phyloP scores from a whole-genome alignment of 2,797 vertebrate genomes.

The Sarcoramphus papa region DNA sequence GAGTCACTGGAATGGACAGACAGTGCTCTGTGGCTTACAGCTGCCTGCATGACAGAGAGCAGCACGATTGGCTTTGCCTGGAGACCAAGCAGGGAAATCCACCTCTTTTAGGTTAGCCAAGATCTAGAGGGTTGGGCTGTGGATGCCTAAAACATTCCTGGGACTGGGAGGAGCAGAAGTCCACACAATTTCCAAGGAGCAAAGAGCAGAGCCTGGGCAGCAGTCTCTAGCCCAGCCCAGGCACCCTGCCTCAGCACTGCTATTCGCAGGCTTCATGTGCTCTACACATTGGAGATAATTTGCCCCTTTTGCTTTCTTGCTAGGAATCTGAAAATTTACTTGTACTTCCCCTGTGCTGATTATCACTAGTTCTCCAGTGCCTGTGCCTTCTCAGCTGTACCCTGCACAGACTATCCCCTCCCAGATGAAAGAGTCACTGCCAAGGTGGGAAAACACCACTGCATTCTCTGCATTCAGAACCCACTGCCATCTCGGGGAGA shows the following conservation, averaged over 20 bases:
- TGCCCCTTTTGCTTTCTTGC: neutral
- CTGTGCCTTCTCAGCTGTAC: neutral
- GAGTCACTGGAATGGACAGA: neutral
- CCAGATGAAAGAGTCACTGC: neutral
- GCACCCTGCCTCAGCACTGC: neutral
- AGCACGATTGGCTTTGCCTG: neutral
- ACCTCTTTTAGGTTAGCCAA: neutral
- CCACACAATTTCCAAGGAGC: neutral
- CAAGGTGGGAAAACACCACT: neutral
- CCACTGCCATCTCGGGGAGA: neutral
- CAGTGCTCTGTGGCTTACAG: neutral
- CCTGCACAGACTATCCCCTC: neutral
- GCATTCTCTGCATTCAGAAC: neutral
- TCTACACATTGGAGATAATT: neutral
- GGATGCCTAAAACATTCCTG: neutral
- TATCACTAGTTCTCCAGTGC: neutral
- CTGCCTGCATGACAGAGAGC: neutral
- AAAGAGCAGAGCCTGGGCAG: neutral
- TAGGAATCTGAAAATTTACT: neutral
- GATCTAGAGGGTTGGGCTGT: neutral
- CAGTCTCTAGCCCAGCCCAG: neutral
- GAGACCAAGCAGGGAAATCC: neutral
- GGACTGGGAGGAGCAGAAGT: neutral
- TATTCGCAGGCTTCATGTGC: neutral
- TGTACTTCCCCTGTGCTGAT: neutral